phyloP scores from a whole-genome alignment of 2,113 vertebrate genomes.

The Hypanus sabinus region DNA sequence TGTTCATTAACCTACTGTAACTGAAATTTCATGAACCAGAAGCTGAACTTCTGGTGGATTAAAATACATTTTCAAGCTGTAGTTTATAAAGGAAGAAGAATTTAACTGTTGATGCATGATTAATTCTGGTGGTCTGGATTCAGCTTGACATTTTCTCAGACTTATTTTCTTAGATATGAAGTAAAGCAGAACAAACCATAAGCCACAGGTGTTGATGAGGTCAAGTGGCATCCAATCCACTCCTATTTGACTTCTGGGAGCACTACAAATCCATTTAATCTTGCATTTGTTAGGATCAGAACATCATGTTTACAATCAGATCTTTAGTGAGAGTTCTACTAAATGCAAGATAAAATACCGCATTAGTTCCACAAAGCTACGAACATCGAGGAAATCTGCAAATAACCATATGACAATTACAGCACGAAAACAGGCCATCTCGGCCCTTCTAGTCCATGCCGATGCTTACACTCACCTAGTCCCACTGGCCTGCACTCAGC shows the following conservation, averaged over 20 bases:
- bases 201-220: neutral
- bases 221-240: neutral
- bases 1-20: no score
- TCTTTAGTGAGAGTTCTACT: neutral
- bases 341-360: neutral
- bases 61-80: no score
- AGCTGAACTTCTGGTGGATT: no score
- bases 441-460: no score
- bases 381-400: no score
- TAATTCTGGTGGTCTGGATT: neutral
- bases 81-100: no score
- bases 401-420: no score
- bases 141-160: neutral
- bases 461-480: no score
- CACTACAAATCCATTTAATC: neutral
- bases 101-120: neutral
- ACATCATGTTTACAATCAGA: neutral
- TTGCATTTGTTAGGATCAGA: neutral
- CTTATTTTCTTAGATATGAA: neutral
- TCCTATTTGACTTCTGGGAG: neutral
- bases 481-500: no score
- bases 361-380: no score
- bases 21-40: no score
- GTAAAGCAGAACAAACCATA: neutral
- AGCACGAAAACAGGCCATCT: no score